phyloP scores from a whole-genome alignment of 2,113 vertebrate genomes.

The Hepsetus odoe region DNA sequence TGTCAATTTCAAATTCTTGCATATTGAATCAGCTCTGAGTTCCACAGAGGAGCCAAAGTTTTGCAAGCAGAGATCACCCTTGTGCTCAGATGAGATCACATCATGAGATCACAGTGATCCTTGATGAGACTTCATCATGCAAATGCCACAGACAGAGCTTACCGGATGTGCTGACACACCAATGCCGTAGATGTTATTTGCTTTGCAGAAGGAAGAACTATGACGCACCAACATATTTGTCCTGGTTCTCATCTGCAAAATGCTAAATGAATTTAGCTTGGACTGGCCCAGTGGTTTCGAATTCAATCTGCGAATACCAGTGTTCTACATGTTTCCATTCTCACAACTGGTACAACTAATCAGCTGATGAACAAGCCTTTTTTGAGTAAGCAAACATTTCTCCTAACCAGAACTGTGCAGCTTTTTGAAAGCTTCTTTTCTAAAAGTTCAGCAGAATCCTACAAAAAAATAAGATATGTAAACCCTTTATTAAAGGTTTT shows the following conservation, averaged over 20 bases:
- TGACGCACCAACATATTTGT: constrained; percentile 43
- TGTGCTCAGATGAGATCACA: constrained; percentile 6
- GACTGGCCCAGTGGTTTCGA: not conserved
- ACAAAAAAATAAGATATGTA: no score
- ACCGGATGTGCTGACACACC: not conserved
- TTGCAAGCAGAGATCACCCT: not conserved
- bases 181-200: not conserved
- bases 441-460: no score
- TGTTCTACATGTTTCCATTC: not conserved
- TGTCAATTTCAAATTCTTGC: not conserved
- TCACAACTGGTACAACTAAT: no score
- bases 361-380: no score
- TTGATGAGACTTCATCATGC: not conserved
- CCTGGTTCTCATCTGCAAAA: constrained; percentile 16
- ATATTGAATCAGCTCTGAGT: not conserved
- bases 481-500: no score
- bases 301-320: not conserved
- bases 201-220: constrained; percentile 17
- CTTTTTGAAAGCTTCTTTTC: no score
- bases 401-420: no score
- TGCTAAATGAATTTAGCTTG: not conserved
- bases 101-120: constrained; percentile 30
- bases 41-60: not conserved
- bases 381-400: no score
- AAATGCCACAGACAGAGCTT: not conserved